A percentile compares a stretch with the other conserved stretches of the same genome.
Conservation (phyloP, 2,113 vertebrate genomes). For the Tenrec ecaudatus region DNA sequence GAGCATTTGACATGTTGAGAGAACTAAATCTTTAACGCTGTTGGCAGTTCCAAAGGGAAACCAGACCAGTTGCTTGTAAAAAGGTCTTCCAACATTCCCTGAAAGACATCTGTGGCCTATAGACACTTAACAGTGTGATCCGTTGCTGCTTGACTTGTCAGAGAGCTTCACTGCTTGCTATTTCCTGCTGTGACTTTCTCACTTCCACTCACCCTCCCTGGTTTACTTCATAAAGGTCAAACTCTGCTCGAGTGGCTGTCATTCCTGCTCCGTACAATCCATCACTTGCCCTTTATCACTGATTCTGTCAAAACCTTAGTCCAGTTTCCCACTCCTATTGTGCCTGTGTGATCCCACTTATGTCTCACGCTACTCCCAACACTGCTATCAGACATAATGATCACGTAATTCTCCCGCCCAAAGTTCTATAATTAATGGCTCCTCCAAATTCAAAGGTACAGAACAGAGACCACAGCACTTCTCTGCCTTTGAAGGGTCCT, state of each 20-base stretch:
- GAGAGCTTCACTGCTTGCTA: background rate
- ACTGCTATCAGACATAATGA: background rate
- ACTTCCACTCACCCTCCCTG: constrained; percentile 35
- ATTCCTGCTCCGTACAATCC: background rate
- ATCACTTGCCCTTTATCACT: background rate
- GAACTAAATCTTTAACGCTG: constrained; percentile 56
- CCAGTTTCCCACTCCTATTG: background rate
- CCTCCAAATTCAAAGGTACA: background rate
- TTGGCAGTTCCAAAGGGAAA: constrained; percentile 43
- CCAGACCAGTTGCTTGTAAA: background rate
- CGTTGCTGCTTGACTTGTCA: constrained; percentile 16
- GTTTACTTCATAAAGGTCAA: constrained; percentile 54
- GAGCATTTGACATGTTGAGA: background rate
- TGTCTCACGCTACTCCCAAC: background rate
- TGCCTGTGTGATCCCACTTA: background rate
- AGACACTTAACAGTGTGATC: constrained; percentile 28
- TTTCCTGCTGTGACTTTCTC: constrained; percentile 38
- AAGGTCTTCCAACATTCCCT: background rate
- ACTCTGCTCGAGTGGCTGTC: background rate
- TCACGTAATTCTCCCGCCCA: background rate
- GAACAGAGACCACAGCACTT: background rate
- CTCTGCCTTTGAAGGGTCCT: background rate
- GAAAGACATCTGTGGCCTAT: background rate
- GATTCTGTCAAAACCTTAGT: constrained; percentile 15
- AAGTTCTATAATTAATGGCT: background rate